These are phyloP conservation scores for Eudyptes chrysolophus DNA, from an alignment of 2,113 vertebrate species.

Conservation along the genomic window DNA sequence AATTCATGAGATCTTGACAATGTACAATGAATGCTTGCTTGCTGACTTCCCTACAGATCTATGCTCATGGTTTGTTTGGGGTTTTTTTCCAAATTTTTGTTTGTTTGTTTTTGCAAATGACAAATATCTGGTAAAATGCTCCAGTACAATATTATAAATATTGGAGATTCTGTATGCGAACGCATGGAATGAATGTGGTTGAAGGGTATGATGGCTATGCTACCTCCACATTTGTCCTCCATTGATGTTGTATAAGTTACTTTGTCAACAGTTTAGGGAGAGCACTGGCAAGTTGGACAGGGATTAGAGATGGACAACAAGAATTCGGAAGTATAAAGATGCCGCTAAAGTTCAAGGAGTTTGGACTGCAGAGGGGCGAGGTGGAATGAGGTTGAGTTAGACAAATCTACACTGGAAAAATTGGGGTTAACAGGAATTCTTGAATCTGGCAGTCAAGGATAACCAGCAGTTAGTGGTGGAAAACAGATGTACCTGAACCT, in stretches of 20 bases:
- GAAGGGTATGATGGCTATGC: background rate
- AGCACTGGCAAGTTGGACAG: background rate
- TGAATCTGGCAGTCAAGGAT: background rate
- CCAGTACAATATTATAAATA: background rate
- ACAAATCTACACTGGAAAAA: background rate
- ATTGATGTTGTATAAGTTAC: fast-evolving
- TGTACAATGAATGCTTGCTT: background rate
- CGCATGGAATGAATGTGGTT: background rate
- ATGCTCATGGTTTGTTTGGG: too few relatives aligned
- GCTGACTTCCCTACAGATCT: background rate
- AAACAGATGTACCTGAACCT: background rate
- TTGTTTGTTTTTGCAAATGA: background rate
- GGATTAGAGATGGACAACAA: background rate
- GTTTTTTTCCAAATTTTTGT: background rate
- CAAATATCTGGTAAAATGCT: background rate
- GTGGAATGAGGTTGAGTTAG: background rate
- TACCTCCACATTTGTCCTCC: background rate
- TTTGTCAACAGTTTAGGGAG: background rate
- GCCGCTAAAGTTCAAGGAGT: background rate
- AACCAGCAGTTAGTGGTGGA: background rate
- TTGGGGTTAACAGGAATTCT: background rate
- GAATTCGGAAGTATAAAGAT: background rate
- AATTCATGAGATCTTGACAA: background rate
- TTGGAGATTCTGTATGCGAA: background rate
- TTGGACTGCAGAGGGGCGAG: background rate